Conservation (phyloP, 1,140 invertebrate genomes). For the Anadara kagoshimensis region DNA sequence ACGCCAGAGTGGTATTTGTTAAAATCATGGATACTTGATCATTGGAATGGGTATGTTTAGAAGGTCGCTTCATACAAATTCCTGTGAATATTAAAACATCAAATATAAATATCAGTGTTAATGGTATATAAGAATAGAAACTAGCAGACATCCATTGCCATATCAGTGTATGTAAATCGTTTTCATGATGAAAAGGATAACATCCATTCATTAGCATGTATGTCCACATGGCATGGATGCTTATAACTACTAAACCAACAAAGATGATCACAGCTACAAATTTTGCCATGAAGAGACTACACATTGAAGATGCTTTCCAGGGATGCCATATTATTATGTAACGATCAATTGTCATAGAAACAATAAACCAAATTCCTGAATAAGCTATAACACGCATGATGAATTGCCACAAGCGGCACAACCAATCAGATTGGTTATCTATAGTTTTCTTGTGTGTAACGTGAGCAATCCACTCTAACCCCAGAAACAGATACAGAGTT, state of each 20-base stretch:
- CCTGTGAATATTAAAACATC: conserved; percentile 56
- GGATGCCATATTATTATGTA: conserved; percentile 62
- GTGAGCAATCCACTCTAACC: conserved; percentile 55
- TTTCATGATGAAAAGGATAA: conserved; percentile 48
- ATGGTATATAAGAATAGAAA: conserved; percentile 64
- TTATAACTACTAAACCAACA: conserved; percentile 63
- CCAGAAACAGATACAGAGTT: conserved; percentile 58
- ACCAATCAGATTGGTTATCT: conserved; percentile 51
- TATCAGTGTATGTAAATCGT: conserved; percentile 61
- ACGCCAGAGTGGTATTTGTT: conserved; percentile 52
- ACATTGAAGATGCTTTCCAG: conserved; percentile 50
- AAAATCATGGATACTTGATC: conserved; percentile 42
- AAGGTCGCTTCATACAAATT: conserved; percentile 54
- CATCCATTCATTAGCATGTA: conserved; percentile 64
- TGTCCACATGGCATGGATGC: conserved; percentile 70
- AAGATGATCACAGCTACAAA: conserved; percentile 58
- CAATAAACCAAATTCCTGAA: conserved; percentile 67
- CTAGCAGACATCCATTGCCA: conserved; percentile 68
- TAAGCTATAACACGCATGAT: conserved; percentile 60
- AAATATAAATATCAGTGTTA: conserved; percentile 57
- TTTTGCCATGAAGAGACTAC: conserved; percentile 66
- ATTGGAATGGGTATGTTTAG: conserved; percentile 38
- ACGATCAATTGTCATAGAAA: conserved; percentile 64
- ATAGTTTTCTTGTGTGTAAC: conserved; percentile 49
- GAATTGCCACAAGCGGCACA: conserved; percentile 68